Conservation (phyloP, 2,888 invertebrate genomes). For the Phorcus lineatus region DNA sequence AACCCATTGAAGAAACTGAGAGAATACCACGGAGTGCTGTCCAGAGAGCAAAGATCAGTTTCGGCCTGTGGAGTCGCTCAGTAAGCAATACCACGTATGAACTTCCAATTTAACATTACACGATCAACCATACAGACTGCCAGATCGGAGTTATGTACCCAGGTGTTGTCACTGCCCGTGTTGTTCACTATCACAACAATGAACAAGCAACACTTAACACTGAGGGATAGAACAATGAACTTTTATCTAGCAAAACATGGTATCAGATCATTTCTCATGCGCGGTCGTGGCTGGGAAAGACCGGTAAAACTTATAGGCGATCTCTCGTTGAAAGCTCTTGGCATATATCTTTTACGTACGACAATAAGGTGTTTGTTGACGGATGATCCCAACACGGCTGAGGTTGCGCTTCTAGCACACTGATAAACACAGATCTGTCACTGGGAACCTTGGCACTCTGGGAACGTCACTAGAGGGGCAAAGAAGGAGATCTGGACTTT, state of each 20-base stretch:
- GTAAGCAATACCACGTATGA: too few species aligned
- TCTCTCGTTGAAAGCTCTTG: neutral
- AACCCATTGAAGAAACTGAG: too few species aligned
- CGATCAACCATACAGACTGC: neutral
- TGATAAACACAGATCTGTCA: neutral
- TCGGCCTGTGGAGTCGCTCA: too few species aligned
- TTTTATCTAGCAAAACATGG: neutral
- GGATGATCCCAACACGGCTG: neutral
- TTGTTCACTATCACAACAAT: neutral
- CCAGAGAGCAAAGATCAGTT: too few species aligned
- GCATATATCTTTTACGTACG: neutral
- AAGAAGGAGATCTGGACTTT: neutral
- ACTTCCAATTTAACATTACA: neutral
- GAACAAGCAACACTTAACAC: neutral
- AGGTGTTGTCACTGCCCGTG: neutral
- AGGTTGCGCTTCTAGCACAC: neutral
- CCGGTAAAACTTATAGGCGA: neutral
- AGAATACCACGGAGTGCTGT: too few species aligned
- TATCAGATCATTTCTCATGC: conserved; percentile 7
- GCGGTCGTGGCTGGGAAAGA: neutral
- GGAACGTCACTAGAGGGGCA: too few species aligned
- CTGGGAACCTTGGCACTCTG: too few species aligned
- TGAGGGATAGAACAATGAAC: neutral
- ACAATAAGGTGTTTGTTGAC: conserved; percentile 11
- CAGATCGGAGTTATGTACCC: neutral